These are phyloP conservation scores for Doryteuthis pealeii DNA, from an alignment of 1,140 invertebrate species.

Conservation along the genomic window DNA sequence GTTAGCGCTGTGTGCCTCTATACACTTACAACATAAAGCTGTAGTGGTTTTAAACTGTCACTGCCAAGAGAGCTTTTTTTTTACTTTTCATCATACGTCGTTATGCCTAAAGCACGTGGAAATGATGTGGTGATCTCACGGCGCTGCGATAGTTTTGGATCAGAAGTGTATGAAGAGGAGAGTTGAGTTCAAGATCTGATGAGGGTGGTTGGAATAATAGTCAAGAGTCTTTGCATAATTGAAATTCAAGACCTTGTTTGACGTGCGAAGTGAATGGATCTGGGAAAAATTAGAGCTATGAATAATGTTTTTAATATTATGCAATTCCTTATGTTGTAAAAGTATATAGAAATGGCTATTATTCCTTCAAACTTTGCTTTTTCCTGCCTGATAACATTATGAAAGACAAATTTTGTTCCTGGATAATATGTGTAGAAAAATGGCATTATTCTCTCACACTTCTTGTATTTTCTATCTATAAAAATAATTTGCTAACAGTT, in stretches of 20 bases:
- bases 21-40: slow-evolving; percentile 78
- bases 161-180: slow-evolving; percentile 47
- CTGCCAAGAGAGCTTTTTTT: slow-evolving; percentile 41
- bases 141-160: slow-evolving; percentile 80
- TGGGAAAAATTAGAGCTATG: no score
- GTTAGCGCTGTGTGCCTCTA: slow-evolving; percentile 72
- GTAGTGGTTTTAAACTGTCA: slow-evolving; percentile 65
- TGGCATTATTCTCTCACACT: no score
- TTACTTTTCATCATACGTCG: slow-evolving; percentile 41
- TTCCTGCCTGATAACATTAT: no score
- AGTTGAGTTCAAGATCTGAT: slow-evolving; percentile 23
- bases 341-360: no score
- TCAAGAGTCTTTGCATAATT: slow-evolving; percentile 48
- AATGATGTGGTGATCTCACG: slow-evolving; percentile 79
- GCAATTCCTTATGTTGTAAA: no score
- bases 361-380: no score
- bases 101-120: slow-evolving; percentile 78
- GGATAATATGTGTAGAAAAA: no score
- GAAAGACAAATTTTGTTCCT: no score
- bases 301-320: no score
- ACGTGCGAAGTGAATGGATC: slow-evolving; percentile 23
- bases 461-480: no score
- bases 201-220: slow-evolving; percentile 43
- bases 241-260: slow-evolving; percentile 48
- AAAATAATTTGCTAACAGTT: no score